phyloP scores from a whole-genome alignment of 2,888 invertebrate genomes.

The Zhengitettix transpicula region DNA sequence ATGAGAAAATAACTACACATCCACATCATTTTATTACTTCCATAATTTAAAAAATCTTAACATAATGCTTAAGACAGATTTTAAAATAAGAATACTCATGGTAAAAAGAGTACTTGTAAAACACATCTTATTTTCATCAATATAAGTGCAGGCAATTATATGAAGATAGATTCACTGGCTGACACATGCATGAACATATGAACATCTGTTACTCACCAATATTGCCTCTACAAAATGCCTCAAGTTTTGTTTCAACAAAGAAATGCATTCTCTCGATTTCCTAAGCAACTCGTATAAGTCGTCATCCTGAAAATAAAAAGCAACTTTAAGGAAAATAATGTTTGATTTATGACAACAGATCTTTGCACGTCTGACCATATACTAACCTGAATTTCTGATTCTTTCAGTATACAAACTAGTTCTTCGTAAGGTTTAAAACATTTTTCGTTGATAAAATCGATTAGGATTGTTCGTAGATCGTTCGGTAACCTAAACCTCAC shows the following conservation, averaged over 20 bases:
- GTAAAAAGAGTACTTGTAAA: too few species aligned
- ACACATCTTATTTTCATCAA: too few species aligned
- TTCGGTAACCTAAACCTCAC: conserved; percentile 32
- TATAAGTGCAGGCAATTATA: too few species aligned
- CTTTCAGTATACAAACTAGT: conserved; percentile 31
- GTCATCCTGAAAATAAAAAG: conserved; percentile 30
- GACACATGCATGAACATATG: neutral
- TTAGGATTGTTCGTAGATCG: conserved; percentile 29
- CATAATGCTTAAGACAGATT: too few species aligned
- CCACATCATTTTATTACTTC: too few species aligned
- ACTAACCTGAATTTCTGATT: conserved; percentile 27
- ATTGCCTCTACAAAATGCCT: conserved; percentile 41
- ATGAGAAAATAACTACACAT: too few species aligned
- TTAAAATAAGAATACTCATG: too few species aligned
- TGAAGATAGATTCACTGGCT: too few species aligned
- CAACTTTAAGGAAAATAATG: neutral
- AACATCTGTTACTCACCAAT: conserved; percentile 21
- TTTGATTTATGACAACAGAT: neutral
- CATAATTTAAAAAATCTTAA: too few species aligned
- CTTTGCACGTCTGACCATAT: neutral
- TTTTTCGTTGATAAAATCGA: conserved; percentile 25
- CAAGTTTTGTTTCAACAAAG: conserved; percentile 37
- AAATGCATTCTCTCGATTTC: conserved; percentile 38
- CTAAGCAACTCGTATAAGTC: conserved; percentile 37
- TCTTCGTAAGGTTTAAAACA: conserved; percentile 32